phyloP scores from a whole-genome alignment of 2,888 invertebrate genomes.

The Lampropteryx suffumata region DNA sequence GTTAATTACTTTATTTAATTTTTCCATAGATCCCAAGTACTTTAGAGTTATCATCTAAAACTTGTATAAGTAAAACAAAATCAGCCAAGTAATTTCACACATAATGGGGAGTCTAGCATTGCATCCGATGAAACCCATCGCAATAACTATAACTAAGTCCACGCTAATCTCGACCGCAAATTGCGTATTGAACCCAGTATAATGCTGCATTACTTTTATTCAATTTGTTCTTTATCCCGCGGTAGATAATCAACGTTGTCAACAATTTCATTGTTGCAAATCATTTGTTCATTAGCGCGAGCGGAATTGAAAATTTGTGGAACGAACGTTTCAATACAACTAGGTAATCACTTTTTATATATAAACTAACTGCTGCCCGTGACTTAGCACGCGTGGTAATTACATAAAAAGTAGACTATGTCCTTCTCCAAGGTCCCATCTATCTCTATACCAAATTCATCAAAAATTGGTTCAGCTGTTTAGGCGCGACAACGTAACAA shows the following conservation, averaged over 20 bases:
- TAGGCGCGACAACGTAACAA: no score
- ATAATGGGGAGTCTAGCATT: slow-evolving; percentile 11
- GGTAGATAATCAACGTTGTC: slow-evolving; percentile 27
- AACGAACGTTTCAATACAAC: no score
- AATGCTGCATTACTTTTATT: slow-evolving; percentile 31
- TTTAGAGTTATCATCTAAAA: no score
- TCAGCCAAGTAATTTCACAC: slow-evolving; percentile 1
- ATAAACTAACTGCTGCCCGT: no score
- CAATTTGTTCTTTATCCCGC: slow-evolving; percentile 33
- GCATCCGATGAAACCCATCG: slow-evolving; percentile 17
- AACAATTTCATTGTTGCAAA: slow-evolving; percentile 42
- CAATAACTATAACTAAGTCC: slow-evolving; percentile 12
- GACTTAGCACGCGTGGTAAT: no score
- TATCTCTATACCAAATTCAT: no score
- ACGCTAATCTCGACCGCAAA: slow-evolving; percentile 34
- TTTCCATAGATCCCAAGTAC: no score
- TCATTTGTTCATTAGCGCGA: slow-evolving; percentile 24
- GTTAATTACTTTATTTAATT: no score
- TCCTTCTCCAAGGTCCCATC: no score
- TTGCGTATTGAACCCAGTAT: slow-evolving; percentile 30
- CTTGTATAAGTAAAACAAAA: background rate
- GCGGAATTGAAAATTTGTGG: background rate
- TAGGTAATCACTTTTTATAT: no score
- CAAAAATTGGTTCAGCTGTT: no score
- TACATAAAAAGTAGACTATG: no score